Conservation (phyloP, 2,888 invertebrate genomes). For the Asteroscopus sphinx region DNA sequence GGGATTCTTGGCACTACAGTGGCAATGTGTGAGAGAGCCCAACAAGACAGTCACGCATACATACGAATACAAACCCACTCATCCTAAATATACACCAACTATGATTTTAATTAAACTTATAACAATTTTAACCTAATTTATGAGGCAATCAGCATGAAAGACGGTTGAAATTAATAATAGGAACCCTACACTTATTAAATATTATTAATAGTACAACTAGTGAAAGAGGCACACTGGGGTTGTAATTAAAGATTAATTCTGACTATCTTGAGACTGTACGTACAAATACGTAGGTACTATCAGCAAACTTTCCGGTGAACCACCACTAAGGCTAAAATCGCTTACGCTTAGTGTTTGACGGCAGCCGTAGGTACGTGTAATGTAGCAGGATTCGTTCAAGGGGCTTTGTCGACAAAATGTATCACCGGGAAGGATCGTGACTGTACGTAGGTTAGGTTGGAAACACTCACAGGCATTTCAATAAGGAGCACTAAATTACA, state of each 20-base stretch:
- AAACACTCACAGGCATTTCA: conserved; percentile 34
- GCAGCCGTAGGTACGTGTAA: too few relatives aligned
- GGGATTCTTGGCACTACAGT: too few relatives aligned
- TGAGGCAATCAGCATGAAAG: conserved; percentile 12
- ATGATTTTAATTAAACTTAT: conserved; percentile 21
- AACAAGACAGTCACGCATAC: neutral
- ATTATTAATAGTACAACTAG: conserved; percentile 28
- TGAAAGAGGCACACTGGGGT: conserved; percentile 11
- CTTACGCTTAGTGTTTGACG: too few relatives aligned
- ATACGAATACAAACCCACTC: neutral
- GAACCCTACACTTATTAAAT: conserved; percentile 15
- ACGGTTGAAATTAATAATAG: conserved; percentile 27
- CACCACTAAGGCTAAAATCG: too few relatives aligned
- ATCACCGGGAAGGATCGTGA: too few relatives aligned
- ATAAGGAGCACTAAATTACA: conserved; percentile 32
- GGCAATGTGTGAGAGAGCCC: neutral
- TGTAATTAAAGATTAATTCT: conserved; percentile 24
- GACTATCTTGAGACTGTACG: conserved; percentile 9
- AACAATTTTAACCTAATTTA: conserved; percentile 5
- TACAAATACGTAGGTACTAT: neutral
- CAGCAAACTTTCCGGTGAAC: too few relatives aligned
- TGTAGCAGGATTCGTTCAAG: too few relatives aligned
- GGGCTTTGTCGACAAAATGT: too few relatives aligned
- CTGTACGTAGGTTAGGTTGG: conserved; percentile 10
- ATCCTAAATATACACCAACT: conserved; percentile 1